phyloP scores from a whole-genome alignment of 2,113 vertebrate species.

The Oenanthe melanoleuca region DNA sequence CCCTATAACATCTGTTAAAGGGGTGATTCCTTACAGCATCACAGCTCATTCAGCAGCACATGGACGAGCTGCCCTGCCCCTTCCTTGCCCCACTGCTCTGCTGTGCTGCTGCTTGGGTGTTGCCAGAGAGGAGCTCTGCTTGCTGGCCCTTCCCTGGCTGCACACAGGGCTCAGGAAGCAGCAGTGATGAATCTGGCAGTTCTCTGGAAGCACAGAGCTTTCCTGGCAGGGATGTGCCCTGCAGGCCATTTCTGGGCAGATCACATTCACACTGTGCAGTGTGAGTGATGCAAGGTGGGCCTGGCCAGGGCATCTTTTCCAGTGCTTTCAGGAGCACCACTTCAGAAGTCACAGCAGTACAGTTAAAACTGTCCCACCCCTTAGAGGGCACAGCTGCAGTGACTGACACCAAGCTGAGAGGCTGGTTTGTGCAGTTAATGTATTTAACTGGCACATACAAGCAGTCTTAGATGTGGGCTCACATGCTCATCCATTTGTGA shows the following conservation, averaged over 20 bases:
- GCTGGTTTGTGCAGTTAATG: not conserved
- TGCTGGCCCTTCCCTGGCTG: not conserved
- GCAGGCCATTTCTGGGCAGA: rapidly evolving
- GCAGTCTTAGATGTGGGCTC: not conserved
- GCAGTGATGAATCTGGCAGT: not conserved
- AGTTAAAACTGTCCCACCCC: not conserved
- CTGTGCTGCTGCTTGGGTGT: rapidly evolving
- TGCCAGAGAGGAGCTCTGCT: not conserved
- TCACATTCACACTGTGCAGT: not conserved
- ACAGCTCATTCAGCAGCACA: not conserved
- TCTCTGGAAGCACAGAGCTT: not conserved
- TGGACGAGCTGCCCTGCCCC: not conserved
- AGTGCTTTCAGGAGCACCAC: not conserved
- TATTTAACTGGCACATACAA: not conserved
- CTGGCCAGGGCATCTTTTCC: not conserved
- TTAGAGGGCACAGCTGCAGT: not conserved
- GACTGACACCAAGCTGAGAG: not conserved
- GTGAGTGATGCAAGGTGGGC: not conserved
- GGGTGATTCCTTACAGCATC: not conserved
- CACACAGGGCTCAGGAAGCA: not conserved
- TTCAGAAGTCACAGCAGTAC: not conserved
- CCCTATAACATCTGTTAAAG: not conserved
- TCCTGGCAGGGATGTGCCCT: not conserved
- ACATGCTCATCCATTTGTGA: not conserved
- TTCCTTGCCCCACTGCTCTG: not conserved